Evolutionary conservation across 2,113 vertebrate species (phyloP).

Genomic region (Tretioscincus oriximinensis): DNA sequence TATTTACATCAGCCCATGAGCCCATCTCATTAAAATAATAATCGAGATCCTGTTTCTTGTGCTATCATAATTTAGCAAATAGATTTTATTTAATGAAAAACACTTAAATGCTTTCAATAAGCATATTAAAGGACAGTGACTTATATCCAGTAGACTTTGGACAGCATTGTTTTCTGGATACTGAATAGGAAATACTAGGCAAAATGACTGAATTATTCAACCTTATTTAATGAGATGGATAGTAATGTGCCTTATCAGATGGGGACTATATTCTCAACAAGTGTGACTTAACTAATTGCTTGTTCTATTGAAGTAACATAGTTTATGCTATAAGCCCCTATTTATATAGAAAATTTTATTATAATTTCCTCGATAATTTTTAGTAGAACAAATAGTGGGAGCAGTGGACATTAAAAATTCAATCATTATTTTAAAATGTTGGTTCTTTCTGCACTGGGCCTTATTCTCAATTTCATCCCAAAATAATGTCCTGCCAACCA

Average conservation of each 20-base stretch:
- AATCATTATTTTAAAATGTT: not conserved
- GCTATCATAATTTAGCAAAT: conserved; percentile 11
- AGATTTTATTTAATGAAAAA: not conserved
- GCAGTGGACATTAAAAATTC: not conserved
- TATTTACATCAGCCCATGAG: conserved; percentile 44
- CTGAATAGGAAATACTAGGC: not conserved
- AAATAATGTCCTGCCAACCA: not conserved
- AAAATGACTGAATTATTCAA: not conserved
- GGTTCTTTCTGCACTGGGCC: no score
- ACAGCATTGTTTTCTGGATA: not conserved
- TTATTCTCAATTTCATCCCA: no score
- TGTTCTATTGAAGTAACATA: not conserved
- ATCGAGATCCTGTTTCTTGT: conserved; percentile 24
- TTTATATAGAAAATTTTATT: not conserved
- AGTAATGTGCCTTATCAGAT: not conserved
- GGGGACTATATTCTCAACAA: not conserved
- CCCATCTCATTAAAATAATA: conserved; percentile 49
- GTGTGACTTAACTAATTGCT: not conserved
- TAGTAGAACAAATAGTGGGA: not conserved
- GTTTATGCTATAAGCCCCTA: not conserved
- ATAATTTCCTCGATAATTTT: not conserved
- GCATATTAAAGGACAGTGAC: not conserved
- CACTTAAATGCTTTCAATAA: not conserved
- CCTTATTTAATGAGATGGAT: not conserved
- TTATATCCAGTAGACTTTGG: not conserved